These are phyloP conservation scores for Marmota flaviventris DNA, from an alignment of 2,113 vertebrate genomes.

Conservation along the genomic window DNA sequence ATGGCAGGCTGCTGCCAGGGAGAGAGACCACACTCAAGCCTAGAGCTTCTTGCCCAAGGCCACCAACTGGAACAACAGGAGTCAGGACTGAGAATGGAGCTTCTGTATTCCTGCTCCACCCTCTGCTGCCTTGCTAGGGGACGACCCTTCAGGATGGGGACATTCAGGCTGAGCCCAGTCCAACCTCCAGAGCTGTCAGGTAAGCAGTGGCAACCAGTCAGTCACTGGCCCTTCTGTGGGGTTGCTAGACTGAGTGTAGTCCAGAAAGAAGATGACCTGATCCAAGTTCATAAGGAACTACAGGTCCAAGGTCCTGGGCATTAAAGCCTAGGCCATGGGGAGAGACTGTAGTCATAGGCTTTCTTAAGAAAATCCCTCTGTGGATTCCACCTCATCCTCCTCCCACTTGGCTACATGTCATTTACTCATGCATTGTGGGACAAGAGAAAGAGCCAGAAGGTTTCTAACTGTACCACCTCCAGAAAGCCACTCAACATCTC, in stretches of 20 bases:
- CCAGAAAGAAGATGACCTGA: neutral
- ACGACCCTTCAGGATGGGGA: constrained; percentile 32
- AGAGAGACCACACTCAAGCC: neutral
- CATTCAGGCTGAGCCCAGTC: constrained; percentile 73
- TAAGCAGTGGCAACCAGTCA: neutral
- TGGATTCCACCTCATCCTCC: neutral
- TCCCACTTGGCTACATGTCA: neutral
- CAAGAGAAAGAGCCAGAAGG: neutral
- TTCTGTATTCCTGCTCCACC: too few relatives aligned
- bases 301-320: neutral
- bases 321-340: neutral
- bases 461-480: neutral
- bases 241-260: fast-evolving
- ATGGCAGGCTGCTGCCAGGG: too few relatives aligned
- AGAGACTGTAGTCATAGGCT: neutral
- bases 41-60: constrained; percentile 7
- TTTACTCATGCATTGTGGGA: neutral
- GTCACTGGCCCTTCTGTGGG: neutral
- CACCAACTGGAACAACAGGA: neutral
- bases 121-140: neutral
- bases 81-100: neutral
- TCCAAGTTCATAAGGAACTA: neutral
- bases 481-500: neutral
- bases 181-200: neutral
- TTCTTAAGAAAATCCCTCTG: neutral